A percentile compares a stretch with the other conserved stretches of the same genome.
Conservation (phyloP, 1,140 invertebrate genomes). For the Eciton burchellii region DNA sequence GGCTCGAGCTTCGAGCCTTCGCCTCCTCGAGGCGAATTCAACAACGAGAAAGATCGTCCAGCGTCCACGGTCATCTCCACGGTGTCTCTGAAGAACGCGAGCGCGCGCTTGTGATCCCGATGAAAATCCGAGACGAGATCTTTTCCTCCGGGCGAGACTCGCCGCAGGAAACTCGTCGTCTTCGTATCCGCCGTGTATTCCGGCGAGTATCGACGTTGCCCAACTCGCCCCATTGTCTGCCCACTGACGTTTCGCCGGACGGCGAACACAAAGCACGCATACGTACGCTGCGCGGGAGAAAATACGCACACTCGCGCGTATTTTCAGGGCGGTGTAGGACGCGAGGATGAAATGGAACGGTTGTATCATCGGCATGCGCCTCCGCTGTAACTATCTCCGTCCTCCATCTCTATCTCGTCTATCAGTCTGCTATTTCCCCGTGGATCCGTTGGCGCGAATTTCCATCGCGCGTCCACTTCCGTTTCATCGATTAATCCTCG, state of each 20-base stretch:
- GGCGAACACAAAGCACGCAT: conserved; percentile 81
- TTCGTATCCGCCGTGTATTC: conserved; percentile 37
- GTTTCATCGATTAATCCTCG: not conserved
- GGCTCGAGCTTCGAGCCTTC: not conserved
- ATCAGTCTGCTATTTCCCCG: conserved; percentile 20
- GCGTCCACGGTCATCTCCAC: too few relatives aligned
- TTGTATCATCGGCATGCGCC: conserved; percentile 77
- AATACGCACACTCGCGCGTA: conserved; percentile 52
- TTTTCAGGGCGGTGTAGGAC: not conserved
- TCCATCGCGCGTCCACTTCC: not conserved
- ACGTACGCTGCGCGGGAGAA: conserved; percentile 54
- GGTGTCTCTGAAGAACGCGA: not conserved
- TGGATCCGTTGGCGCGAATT: not conserved
- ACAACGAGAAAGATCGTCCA: too few relatives aligned
- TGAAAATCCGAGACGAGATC: too few relatives aligned
- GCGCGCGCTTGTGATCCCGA: not conserved
- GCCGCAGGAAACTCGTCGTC: conserved; percentile 15
- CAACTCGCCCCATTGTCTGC: conserved; percentile 77
- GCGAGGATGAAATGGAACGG: conserved; percentile 57
- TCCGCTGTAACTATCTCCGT: conserved; percentile 47
- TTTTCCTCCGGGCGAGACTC: too few relatives aligned
- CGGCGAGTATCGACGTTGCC: conserved; percentile 70
- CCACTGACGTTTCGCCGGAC: conserved; percentile 80
- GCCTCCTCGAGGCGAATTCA: not conserved
- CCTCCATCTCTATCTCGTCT: conserved; percentile 4